These are phyloP conservation scores for Cyphomyrmex costatus DNA, from an alignment of 1,140 invertebrate genomes.

Conservation along the genomic window DNA sequence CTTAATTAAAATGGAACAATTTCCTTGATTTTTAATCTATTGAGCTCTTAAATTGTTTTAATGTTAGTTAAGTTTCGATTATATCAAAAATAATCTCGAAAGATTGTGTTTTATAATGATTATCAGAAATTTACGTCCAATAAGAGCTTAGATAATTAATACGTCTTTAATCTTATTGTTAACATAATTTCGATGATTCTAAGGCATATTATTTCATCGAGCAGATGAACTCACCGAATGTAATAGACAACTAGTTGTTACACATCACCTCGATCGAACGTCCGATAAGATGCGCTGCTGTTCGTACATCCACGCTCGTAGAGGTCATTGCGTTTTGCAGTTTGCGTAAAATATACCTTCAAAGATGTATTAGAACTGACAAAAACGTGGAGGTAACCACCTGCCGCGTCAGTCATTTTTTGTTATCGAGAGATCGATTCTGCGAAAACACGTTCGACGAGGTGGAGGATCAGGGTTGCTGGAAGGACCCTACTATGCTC, in stretches of 20 bases:
- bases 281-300: constrained; percentile 40
- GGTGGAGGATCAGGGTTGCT: background rate
- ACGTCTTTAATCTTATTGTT: background rate
- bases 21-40: too few relatives aligned
- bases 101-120: background rate
- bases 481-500: background rate
- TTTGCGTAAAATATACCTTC: constrained; percentile 72
- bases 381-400: constrained; percentile 14
- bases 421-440: constrained; percentile 76
- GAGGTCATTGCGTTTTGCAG: constrained; percentile 78
- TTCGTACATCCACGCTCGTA: constrained; percentile 37
- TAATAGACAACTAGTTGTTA: constrained; percentile 73
- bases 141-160: background rate
- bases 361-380: constrained; percentile 60
- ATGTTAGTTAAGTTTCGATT: background rate
- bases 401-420: constrained; percentile 69
- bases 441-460: constrained; percentile 60
- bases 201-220: constrained; percentile 57
- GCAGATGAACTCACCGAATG: constrained; percentile 48
- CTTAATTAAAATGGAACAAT: too few relatives aligned
- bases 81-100: background rate
- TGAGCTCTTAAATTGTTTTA: too few relatives aligned
- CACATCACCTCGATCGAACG: constrained; percentile 60
- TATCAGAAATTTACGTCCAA: background rate
- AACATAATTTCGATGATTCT: constrained; percentile 5